Conservation (phyloP, 2,113 vertebrate genomes). For the Tautogolabrus adspersus region DNA sequence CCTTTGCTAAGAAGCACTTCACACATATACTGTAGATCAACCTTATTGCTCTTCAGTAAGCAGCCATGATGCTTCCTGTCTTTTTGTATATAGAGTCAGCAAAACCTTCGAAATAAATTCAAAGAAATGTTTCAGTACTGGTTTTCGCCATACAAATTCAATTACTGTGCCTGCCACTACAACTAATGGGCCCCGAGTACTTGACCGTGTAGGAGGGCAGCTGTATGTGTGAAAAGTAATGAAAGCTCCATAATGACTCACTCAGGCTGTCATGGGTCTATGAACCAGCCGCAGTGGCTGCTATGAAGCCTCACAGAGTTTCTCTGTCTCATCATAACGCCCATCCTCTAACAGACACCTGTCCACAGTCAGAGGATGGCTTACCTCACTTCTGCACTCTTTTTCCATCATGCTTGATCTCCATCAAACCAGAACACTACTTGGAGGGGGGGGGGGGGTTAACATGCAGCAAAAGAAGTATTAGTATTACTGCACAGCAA, state of each 20-base stretch:
- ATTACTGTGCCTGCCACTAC: slow-evolving; percentile 25
- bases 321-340: slow-evolving; percentile 34
- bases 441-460: neutral
- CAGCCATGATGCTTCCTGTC: no score
- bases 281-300: slow-evolving; percentile 56
- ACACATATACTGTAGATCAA: no score
- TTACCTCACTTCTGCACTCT: slow-evolving; percentile 50
- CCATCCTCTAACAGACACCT: slow-evolving; percentile 47
- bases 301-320: slow-evolving; percentile 39
- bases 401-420: slow-evolving; percentile 56
- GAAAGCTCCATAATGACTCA: slow-evolving; percentile 55
- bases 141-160: slow-evolving; percentile 27
- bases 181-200: slow-evolving; percentile 29
- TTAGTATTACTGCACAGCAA: slow-evolving; percentile 41
- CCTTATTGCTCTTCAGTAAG: no score
- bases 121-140: slow-evolving; percentile 20
- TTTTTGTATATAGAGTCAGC: neutral
- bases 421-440: slow-evolving; percentile 38
- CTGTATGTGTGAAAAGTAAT: slow-evolving; percentile 47
- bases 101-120: slow-evolving; percentile 18
- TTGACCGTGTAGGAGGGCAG: slow-evolving; percentile 21
- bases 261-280: slow-evolving; percentile 22
- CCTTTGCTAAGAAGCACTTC: no score
- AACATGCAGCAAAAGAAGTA: slow-evolving; percentile 32
- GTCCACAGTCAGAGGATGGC: slow-evolving; percentile 43